phyloP scores from a whole-genome alignment of 2,797 vertebrate genomes.

The Sphenopsis melanotis region DNA sequence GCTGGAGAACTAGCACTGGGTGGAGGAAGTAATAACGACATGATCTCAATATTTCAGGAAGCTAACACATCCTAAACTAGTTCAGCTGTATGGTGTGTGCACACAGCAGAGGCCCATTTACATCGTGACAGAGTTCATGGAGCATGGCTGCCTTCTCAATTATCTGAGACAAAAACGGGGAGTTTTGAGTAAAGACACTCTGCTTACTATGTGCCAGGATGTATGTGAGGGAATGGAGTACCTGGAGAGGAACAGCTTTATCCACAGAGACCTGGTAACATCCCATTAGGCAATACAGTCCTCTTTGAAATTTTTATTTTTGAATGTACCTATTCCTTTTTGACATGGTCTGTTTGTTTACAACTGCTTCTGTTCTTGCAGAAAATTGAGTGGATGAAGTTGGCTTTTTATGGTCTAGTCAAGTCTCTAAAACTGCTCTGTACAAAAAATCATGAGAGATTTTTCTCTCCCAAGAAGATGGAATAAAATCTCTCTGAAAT shows the following conservation, averaged over 20 bases:
- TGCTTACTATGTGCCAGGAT: slow-evolving; percentile 89
- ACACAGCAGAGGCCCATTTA: slow-evolving; percentile 89
- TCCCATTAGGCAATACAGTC: neutral
- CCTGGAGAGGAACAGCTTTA: slow-evolving; percentile 86
- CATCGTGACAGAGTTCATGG: slow-evolving; percentile 95
- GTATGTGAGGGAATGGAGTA: slow-evolving; percentile 91
- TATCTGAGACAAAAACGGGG: slow-evolving; percentile 84
- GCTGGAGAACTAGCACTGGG: neutral
- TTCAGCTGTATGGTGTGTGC: slow-evolving; percentile 93
- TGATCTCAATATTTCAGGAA: slow-evolving; percentile 77
- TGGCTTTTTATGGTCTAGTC: neutral
- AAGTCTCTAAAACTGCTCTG: neutral
- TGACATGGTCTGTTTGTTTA: neutral
- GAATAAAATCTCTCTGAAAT: neutral
- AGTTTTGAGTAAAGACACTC: slow-evolving; percentile 72
- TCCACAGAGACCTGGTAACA: slow-evolving; percentile 92
- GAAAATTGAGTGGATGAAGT: neutral
- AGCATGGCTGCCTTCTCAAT: slow-evolving; percentile 88
- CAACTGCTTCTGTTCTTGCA: neutral
- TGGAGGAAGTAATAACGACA: neutral
- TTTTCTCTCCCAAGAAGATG: neutral
- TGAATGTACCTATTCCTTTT: neutral
- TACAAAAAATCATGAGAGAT: neutral
- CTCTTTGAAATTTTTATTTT: neutral
- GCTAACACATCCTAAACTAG: slow-evolving; percentile 89